Conservation (phyloP, 2,113 vertebrate species). For the Halichoeres trimaculatus region DNA sequence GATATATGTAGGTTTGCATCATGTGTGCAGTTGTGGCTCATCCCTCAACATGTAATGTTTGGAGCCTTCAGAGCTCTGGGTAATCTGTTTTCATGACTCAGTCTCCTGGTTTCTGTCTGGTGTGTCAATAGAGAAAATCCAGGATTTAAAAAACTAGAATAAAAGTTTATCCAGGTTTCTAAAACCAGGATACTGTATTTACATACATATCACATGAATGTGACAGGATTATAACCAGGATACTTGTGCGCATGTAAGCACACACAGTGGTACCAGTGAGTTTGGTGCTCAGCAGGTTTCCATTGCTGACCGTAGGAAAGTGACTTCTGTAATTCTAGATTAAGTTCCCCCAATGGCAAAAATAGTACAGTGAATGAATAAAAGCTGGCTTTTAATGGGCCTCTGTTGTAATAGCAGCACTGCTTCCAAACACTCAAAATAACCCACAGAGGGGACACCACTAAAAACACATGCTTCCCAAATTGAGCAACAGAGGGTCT, state of each 20-base stretch:
- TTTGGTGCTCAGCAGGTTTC: slow-evolving; percentile 29
- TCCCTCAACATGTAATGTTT: background rate
- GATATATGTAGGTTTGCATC: background rate
- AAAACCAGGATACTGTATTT: background rate
- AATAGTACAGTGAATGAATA: slow-evolving; percentile 56
- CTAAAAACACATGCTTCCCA: slow-evolving; percentile 40
- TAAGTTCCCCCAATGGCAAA: slow-evolving; percentile 44
- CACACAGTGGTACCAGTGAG: slow-evolving; percentile 1
- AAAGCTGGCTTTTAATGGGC: slow-evolving; percentile 58
- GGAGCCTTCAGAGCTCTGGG: background rate
- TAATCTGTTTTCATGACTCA: background rate
- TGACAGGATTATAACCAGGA: background rate
- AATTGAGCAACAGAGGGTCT: slow-evolving; percentile 37
- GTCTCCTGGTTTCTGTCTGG: background rate
- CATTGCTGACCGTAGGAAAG: slow-evolving; percentile 22
- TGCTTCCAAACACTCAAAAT: slow-evolving; percentile 56
- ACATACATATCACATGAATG: background rate
- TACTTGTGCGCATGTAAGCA: background rate
- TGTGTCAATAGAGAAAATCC: background rate
- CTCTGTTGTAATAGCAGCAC: slow-evolving; percentile 36
- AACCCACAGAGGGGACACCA: slow-evolving; percentile 13
- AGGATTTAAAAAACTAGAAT: background rate
- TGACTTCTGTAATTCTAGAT: slow-evolving; percentile 34
- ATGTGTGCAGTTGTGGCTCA: background rate
- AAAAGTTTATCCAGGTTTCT: background rate